Percentiles rank a stretch among this genome's conserved stretches.
Evolutionary conservation across 30 jellyfish, hydroid and myxozoan genomes (phyloP).

Genomic region (Mastigias papua): DNA sequence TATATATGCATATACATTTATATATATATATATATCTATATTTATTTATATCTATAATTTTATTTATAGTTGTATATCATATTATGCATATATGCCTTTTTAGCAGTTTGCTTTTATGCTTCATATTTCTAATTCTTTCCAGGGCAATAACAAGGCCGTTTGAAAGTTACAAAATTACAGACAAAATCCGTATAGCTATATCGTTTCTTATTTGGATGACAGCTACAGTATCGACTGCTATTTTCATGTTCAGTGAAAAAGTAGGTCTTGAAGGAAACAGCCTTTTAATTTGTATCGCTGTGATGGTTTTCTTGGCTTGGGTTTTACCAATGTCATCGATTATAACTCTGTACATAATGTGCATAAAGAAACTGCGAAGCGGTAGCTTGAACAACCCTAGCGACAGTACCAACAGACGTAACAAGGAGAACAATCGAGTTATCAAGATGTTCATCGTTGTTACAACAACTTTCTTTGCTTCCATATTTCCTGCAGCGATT

Average conservation of each 20-base stretch:
- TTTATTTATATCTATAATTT: no score
- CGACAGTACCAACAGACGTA: background rate
- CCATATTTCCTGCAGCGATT: background rate
- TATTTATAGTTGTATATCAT: no score
- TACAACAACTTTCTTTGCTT: background rate
- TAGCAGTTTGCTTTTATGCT: no score
- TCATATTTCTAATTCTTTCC: no score
- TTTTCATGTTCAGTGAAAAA: background rate
- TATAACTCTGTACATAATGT: background rate
- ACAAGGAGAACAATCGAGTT: slow-evolving; percentile 13
- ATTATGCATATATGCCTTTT: no score
- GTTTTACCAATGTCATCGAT: background rate
- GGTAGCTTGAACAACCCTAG: background rate
- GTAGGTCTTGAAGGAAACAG: background rate
- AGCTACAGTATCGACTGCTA: background rate
- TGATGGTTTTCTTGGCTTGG: slow-evolving; percentile 9
- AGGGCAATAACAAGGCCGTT: slow-evolving; percentile 32
- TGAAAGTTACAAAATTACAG: slow-evolving; percentile 3
- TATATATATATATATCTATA: no score
- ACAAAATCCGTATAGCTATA: background rate
- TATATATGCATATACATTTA: no score
- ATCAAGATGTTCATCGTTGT: background rate
- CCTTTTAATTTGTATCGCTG: background rate
- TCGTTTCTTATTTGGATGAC: slow-evolving; percentile 23
- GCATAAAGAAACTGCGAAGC: slow-evolving; percentile 10